Percentiles rank a stretch among this genome's conserved stretches.
Conservation (phyloP, 2,797 vertebrate species). For the Chelon auratus region DNA sequence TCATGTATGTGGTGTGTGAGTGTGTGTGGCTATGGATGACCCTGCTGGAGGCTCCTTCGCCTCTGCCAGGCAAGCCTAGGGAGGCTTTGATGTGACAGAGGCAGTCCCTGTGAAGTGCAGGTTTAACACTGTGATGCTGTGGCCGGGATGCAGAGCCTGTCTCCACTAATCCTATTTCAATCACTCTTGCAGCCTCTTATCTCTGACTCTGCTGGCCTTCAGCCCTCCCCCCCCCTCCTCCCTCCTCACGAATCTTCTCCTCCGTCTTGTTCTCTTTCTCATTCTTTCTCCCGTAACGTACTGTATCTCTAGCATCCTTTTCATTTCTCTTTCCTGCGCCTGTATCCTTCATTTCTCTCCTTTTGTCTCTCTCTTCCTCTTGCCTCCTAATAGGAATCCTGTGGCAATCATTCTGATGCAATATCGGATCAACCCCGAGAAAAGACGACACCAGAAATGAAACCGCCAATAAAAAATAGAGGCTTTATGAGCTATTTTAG, state of each 20-base stretch:
- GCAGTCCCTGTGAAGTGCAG: constrained; percentile 74
- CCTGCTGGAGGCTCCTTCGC: constrained; percentile 66
- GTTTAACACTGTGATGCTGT: constrained; percentile 77
- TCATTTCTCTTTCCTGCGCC: constrained; percentile 37
- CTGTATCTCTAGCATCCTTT: constrained; percentile 36
- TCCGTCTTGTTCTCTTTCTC: constrained; percentile 35
- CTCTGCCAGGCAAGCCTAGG: constrained; percentile 70
- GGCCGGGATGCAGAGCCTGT: constrained; percentile 79
- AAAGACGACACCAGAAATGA: constrained; percentile 63
- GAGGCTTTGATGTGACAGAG: constrained; percentile 83
- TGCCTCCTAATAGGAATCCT: constrained; percentile 65
- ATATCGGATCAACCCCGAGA: constrained; percentile 67
- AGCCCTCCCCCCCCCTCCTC: constrained; percentile 57
- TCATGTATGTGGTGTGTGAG: constrained; percentile 36
- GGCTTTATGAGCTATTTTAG: constrained; percentile 66
- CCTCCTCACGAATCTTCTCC: constrained; percentile 61
- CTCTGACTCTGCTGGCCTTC: constrained; percentile 75
- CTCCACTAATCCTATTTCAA: constrained; percentile 84
- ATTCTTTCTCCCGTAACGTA: constrained; percentile 27
- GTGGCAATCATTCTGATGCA: constrained; percentile 74
- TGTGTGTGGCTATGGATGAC: constrained; percentile 49
- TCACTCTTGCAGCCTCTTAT: constrained; percentile 83
- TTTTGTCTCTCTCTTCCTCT: constrained; percentile 39
- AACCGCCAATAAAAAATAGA: constrained; percentile 53
- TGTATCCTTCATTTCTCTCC: constrained; percentile 43